phyloP scores from a whole-genome alignment of 2,888 invertebrate genomes.

The Conistra vaccinii region DNA sequence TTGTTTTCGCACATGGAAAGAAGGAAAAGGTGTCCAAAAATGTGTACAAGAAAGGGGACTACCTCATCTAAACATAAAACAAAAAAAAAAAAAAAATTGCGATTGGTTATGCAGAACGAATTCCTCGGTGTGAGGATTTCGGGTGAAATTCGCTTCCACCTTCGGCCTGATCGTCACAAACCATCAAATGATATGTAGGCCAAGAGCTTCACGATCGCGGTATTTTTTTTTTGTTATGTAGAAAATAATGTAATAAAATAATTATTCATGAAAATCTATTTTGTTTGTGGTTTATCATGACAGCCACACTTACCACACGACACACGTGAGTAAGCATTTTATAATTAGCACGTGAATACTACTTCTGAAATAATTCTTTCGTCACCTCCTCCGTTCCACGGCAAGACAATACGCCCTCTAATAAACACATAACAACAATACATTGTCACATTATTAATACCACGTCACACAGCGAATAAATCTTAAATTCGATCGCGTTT shows the following conservation, averaged over 20 bases:
- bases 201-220: too few species aligned
- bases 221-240: too few species aligned
- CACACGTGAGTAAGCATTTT: too few species aligned
- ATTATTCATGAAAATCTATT: not conserved
- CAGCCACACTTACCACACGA: too few species aligned
- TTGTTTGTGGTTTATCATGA: too few species aligned
- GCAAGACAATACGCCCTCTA: not conserved
- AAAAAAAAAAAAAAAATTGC: too few species aligned
- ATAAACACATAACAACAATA: constrained; percentile 48
- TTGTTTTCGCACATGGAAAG: constrained; percentile 25
- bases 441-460: constrained; percentile 61
- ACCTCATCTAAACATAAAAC: not conserved
- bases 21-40: constrained; percentile 13
- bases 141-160: too few species aligned
- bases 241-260: constrained; percentile 2
- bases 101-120: not conserved
- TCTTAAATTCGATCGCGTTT: constrained; percentile 63
- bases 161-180: too few species aligned
- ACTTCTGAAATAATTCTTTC: not conserved
- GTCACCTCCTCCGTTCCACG: not conserved
- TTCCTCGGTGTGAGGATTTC: too few species aligned
- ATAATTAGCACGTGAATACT: not conserved
- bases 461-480: constrained; percentile 63
- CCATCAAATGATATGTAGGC: too few species aligned
- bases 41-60: not conserved